phyloP scores from a whole-genome alignment of 2,113 vertebrate species.

The Chionodraco myersi region DNA sequence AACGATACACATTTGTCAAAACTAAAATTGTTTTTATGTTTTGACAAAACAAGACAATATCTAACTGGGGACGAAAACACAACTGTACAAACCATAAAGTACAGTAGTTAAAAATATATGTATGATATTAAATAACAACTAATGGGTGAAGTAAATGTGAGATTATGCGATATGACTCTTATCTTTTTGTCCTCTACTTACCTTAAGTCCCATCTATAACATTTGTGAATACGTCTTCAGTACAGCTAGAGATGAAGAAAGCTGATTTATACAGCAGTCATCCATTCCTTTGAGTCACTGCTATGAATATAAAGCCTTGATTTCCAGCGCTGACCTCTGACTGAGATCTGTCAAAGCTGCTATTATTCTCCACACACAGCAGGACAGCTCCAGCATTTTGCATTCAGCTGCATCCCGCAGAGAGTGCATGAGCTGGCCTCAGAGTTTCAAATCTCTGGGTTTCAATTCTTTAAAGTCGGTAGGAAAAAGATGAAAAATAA shows the following conservation, averaged over 20 bases:
- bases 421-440: slow-evolving; percentile 20
- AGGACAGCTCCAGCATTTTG: slow-evolving; percentile 39
- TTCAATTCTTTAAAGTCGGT: slow-evolving; percentile 4
- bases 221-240: not conserved
- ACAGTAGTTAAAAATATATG: too few species aligned
- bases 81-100: too few species aligned
- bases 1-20: too few species aligned
- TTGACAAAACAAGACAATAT: too few species aligned
- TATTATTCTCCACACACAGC: slow-evolving; percentile 47
- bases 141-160: too few species aligned
- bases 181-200: too few species aligned
- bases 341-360: slow-evolving; percentile 61
- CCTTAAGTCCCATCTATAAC: too few species aligned
- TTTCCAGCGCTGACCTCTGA: slow-evolving; percentile 62
- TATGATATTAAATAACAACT: too few species aligned
- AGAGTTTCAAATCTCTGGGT: slow-evolving; percentile 42
- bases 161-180: too few species aligned
- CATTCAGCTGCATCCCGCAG: slow-evolving; percentile 24
- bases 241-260: not conserved
- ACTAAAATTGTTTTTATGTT: too few species aligned
- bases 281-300: slow-evolving; percentile 30
- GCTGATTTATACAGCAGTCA: slow-evolving; percentile 30
- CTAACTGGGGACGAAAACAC: too few species aligned
- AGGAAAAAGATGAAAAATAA: not conserved
- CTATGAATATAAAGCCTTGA: slow-evolving; percentile 35